A percentile compares a stretch with the other conserved stretches of the same genome.
phyloP scores from a whole-genome alignment of 2,888 invertebrate species.

The Heliconius erato region DNA sequence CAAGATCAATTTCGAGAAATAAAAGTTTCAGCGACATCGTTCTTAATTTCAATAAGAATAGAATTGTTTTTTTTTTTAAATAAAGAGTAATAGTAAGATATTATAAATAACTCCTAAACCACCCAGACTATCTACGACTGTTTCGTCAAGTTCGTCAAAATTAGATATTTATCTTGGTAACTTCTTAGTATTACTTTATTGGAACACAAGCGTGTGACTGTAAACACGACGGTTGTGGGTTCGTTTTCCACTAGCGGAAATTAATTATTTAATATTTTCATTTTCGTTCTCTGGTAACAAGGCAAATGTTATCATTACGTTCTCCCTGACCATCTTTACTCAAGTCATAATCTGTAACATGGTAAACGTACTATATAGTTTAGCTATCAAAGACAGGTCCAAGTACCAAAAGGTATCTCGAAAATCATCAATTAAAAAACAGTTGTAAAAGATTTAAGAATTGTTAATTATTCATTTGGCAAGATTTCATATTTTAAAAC shows the following conservation, averaged over 20 bases:
- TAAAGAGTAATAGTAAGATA: background rate
- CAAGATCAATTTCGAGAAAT: background rate
- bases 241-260: too few relatives aligned
- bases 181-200: background rate
- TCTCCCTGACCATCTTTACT: background rate
- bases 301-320: background rate
- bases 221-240: too few relatives aligned
- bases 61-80: too few relatives aligned
- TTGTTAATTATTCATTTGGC: background rate
- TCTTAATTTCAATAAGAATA: background rate
- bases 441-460: background rate
- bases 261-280: too few relatives aligned
- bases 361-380: background rate
- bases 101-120: background rate
- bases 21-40: background rate
- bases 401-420: background rate
- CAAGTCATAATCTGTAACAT: background rate
- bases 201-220: too few relatives aligned
- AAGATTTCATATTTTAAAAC: background rate
- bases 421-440: background rate
- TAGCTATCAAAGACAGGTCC: too few relatives aligned
- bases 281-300: too few relatives aligned
- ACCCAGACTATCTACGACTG: background rate
- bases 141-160: background rate
- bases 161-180: slow-evolving; percentile 4